Evolutionary conservation across 2,113 vertebrate species (phyloP), one percentile per base, ranked within the genome.

Genomic region (Nyctibius bracteatus): DNA sequence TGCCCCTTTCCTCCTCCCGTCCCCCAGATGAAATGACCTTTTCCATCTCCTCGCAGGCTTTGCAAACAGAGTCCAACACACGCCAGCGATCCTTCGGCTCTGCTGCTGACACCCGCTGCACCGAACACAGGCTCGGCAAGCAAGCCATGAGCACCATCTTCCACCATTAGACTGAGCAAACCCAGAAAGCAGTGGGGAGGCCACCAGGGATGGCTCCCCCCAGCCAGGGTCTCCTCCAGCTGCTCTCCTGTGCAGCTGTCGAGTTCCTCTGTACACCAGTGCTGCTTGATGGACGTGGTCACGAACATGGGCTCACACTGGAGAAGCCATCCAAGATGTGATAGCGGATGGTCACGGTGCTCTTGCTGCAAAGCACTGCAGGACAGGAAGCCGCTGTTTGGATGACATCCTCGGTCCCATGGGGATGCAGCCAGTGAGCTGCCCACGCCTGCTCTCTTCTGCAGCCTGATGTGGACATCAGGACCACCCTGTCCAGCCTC

Each of bases 331-430:
- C 43, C 62, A 44, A 54, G 46, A 52, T 1, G 8, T 25, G 35
- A 33, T 66, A 39, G 33, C 2, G 5, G 25, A 44, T 8, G 20
- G 41, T 23, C 51, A 66, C 4, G 23, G 49, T 57, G 18, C 39
- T 88, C 54, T 27, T 39, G 39, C 47, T 44, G 39, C 23, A 58
- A 83, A 80, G 17, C 39, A 72, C 7, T 0, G 0, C 16, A 67
- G 31, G 37, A 80, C 20, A 24, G 33, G 17, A 25, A 77, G 20
- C 8, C 14, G 3, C 46, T 5, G 12, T 41, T 37, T 5, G 37
- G 63, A 35, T 0, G 0, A 41, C 22, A 24, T 54, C 22, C 41
- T 84, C 0, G 0, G n/a, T 78, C 55, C 55, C 14, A 37, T 2
- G 3, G 6, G 41, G 58, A 61, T 17, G 52, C 16, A 8, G 39